Percentiles rank a stretch among this genome's conserved stretches.
Conservation (phyloP, 2,888 invertebrate genomes). For the Lithophane leautieri region DNA sequence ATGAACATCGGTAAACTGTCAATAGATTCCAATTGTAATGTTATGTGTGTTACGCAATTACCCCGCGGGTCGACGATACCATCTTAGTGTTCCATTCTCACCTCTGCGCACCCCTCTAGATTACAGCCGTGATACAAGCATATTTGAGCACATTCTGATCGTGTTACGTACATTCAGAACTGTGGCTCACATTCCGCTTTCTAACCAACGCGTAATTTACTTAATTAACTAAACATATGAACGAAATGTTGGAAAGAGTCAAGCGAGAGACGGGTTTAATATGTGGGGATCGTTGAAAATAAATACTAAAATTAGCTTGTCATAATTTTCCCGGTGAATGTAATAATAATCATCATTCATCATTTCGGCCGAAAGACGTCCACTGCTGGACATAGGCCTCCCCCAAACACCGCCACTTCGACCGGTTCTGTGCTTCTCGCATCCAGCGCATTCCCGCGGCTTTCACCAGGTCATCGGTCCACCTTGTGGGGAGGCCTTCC, state of each 20-base stretch:
- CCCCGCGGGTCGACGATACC: too few species aligned
- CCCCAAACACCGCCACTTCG: too few species aligned
- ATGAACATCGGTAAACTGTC: too few species aligned
- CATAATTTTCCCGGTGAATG: neutral
- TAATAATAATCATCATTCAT: too few species aligned
- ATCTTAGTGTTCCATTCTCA: neutral
- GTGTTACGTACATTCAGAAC: slow-evolving; percentile 48
- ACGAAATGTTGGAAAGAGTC: slow-evolving; percentile 47
- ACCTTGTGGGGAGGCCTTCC: too few species aligned
- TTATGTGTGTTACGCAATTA: too few species aligned
- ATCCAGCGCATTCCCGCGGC: too few species aligned
- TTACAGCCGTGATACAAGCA: slow-evolving; percentile 33
- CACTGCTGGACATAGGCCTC: too few species aligned
- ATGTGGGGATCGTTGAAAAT: neutral
- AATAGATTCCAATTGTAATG: too few species aligned
- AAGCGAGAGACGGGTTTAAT: slow-evolving; percentile 9
- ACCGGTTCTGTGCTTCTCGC: too few species aligned
- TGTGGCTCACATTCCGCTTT: slow-evolving; percentile 62
- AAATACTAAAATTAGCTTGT: neutral
- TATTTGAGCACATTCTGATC: slow-evolving; percentile 46
- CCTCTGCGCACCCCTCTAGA: slow-evolving; percentile 11
- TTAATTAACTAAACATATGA: slow-evolving; percentile 62
- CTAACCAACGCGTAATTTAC: slow-evolving; percentile 62
- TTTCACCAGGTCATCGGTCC: too few species aligned
- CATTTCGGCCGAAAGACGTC: too few species aligned